Evolutionary conservation across 2,113 vertebrate genomes (phyloP).

Genomic region (Alces alces): DNA sequence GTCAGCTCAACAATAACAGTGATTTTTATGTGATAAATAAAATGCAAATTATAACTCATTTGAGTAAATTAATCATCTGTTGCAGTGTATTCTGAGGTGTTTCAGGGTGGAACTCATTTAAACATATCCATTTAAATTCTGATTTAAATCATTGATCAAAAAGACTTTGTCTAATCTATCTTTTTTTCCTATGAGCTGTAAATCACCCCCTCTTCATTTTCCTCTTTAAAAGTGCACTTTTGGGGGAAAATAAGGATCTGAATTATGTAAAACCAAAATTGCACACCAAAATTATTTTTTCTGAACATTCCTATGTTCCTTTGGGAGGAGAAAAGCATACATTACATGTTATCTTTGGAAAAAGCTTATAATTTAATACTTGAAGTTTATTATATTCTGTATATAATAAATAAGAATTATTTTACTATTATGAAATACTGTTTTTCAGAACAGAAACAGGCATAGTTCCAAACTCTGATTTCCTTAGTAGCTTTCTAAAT

Average conservation of each 20-base stretch:
- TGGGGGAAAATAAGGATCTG: neutral
- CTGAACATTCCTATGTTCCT: neutral
- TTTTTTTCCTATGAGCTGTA: neutral
- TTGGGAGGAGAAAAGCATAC: neutral
- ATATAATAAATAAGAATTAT: neutral
- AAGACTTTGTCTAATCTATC: neutral
- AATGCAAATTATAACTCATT: neutral
- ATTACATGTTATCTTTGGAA: neutral
- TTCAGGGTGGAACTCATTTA: neutral
- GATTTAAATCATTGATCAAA: neutral
- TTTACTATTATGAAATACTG: neutral
- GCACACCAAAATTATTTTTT: neutral
- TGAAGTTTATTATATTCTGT: neutral
- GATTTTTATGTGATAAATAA: neutral
- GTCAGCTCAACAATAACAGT: neutral
- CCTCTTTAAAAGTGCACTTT: neutral
- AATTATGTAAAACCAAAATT: neutral
- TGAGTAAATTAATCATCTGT: neutral
- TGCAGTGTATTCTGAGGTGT: neutral
- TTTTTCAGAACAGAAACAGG: neutral
- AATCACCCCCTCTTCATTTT: neutral
- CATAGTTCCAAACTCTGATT: neutral
- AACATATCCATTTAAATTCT: neutral
- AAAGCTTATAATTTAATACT: neutral
- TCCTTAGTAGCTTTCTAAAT: neutral